Evolutionary conservation across 2,797 vertebrate species (phyloP).

Genomic region (Malacoraja senta): DNA sequence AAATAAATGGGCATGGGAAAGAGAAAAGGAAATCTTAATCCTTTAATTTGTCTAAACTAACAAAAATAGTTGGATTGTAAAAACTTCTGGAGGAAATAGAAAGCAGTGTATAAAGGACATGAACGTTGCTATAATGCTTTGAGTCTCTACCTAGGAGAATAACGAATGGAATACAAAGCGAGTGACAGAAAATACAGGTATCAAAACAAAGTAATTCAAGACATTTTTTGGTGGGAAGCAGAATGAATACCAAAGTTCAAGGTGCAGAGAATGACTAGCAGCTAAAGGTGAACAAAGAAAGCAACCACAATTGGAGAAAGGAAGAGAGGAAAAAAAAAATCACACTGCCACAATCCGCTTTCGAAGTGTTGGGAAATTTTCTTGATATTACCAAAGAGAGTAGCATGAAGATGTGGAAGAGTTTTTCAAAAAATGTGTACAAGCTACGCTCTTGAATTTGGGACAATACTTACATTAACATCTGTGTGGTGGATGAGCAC

Average conservation of each 20-base stretch:
- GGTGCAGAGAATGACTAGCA: not conserved
- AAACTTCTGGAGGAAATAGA: not conserved
- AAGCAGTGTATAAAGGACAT: not conserved
- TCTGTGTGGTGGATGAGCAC: conserved; percentile 97
- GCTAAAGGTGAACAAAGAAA: not conserved
- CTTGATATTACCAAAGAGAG: not conserved
- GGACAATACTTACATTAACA: conserved; percentile 82
- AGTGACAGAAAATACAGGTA: not conserved
- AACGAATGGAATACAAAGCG: not conserved
- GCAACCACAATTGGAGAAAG: not conserved
- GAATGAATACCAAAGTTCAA: not conserved
- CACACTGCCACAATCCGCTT: not conserved
- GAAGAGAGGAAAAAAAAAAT: not conserved
- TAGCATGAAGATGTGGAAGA: no score
- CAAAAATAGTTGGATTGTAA: not conserved
- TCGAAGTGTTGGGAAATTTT: no score
- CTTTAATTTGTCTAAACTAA: not conserved
- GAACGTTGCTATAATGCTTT: not conserved
- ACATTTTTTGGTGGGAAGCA: not conserved
- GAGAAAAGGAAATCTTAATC: not conserved
- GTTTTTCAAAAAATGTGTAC: not conserved
- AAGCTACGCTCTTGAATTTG: not conserved
- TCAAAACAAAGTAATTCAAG: not conserved
- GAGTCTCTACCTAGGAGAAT: not conserved
- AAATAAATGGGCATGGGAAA: no score